These are phyloP conservation scores for Ploceus nigricollis DNA, from an alignment of 2,113 vertebrate genomes.

Conservation along the genomic window DNA sequence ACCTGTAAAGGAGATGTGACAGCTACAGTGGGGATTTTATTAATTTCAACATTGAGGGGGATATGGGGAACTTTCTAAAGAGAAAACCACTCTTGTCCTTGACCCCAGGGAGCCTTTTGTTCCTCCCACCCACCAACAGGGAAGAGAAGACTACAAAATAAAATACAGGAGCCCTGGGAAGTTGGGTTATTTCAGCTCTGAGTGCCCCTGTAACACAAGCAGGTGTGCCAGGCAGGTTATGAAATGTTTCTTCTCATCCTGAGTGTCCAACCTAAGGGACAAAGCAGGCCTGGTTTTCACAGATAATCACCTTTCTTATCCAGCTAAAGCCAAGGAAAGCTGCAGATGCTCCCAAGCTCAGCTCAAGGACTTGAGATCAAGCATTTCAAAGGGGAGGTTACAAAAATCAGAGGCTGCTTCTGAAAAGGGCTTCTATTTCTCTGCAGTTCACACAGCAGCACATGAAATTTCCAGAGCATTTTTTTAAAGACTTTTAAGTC, in stretches of 20 bases:
- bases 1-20: not conserved
- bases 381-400: not conserved
- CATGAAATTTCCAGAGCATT: not conserved
- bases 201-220: not conserved
- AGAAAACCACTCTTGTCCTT: not conserved
- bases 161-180: not conserved
- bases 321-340: not conserved
- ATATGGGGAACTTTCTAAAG: not conserved
- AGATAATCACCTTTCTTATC: not conserved
- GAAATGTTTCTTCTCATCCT: not conserved
- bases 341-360: not conserved
- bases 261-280: not conserved
- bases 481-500: slow-evolving; percentile 25
- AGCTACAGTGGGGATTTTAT: not conserved
- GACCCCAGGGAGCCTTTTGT: not conserved
- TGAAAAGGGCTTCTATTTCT: not conserved
- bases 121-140: not conserved
- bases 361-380: not conserved
- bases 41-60: not conserved
- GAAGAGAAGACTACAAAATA: not conserved
- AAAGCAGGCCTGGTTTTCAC: not conserved
- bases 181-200: not conserved
- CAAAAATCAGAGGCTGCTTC: not conserved
- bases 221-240: not conserved
- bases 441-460: not conserved